Evolutionary conservation across 2,888 invertebrate genomes (phyloP), one percentile per base, ranked within the genome.

Genomic region (Cheilosia soror): DNA sequence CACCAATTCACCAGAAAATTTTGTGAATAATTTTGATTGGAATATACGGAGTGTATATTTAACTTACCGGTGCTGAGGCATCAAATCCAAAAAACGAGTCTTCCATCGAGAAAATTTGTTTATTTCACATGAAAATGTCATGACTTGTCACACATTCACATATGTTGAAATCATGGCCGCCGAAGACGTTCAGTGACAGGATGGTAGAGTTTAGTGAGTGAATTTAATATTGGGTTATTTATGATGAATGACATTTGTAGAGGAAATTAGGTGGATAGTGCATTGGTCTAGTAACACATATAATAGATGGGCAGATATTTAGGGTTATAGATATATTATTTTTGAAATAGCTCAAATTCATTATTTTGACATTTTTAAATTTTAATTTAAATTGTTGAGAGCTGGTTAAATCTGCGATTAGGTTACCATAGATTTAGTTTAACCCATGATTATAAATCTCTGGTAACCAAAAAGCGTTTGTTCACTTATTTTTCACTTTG

Each of bases 51-150:
- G 20, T n/a, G 44, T 40, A 63, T 79, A 73, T 73, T 87, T 82
- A 91, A 94, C 95, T 96, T 93, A 96, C 96, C 94, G 95, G 95
- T 93, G 94, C 91, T 93, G 95, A 93, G 92, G 96, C 94, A 94
- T 96, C 95, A 93, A 96, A 96, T 93, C 95, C 96, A 94, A 96
- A 96, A 95, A 96, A 96, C 93, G 96, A 95, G 95, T 96, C 95
- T 95, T 96, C 96, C 96, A 96, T 96, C 95, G 93, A 90, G 87
- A 89, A 90, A 91, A 89, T 93, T 93, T 94, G 93, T 93, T 92
- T 93, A 93, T 93, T 93, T 93, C 93, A 93, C 92, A 93, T 93
- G 93, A 93, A 94, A 93, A 93, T 94, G 94, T 94, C 94, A 94
- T 94, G 94, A 93, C 94, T 94, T 94, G 94, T 94, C 94, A 94